These are phyloP conservation scores for Drosophila birchii DNA, from an alignment of 2,888 invertebrate species.

Conservation along the genomic window DNA sequence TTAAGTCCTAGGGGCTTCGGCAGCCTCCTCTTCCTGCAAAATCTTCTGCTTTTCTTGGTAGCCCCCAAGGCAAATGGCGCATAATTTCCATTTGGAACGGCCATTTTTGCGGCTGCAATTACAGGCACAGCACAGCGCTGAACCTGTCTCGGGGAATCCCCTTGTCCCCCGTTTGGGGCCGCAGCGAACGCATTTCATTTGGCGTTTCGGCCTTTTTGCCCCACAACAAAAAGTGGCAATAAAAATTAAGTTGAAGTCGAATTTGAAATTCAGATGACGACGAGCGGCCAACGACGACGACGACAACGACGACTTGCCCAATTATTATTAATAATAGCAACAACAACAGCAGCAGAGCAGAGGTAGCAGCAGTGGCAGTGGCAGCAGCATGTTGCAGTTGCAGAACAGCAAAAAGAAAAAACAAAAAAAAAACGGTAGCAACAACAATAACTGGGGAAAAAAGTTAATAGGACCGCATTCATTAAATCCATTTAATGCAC, in stretches of 20 bases:
- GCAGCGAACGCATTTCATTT: conserved; percentile 48
- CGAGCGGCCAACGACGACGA: conserved; percentile 21
- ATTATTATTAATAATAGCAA: conserved; percentile 72
- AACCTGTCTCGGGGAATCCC: conserved; percentile 36
- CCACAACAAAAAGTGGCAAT: conserved; percentile 57
- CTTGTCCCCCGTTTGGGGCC: background rate
- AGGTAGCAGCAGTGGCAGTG: conserved; percentile 34
- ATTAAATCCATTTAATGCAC: conserved; percentile 83
- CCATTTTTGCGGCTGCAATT: conserved; percentile 66
- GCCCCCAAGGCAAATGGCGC: conserved; percentile 52
- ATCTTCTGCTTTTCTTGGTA: background rate
- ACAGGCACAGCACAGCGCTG: conserved; percentile 26
- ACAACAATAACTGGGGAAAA: conserved; percentile 53
- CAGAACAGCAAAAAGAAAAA: conserved; percentile 33
- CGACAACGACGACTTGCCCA: conserved; percentile 62
- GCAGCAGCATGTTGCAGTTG: conserved; percentile 50
- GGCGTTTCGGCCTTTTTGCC: conserved; percentile 7
- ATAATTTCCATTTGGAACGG: conserved; percentile 49
- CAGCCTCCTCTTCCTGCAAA: background rate
- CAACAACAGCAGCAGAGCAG: conserved; percentile 30
- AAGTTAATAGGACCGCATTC: conserved; percentile 82
- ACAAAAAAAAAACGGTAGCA: conserved; percentile 26
- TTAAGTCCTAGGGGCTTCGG: background rate
- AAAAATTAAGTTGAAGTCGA: conserved; percentile 68
- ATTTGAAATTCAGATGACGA: conserved; percentile 70